phyloP scores from a whole-genome alignment of 1,140 invertebrate species.

The Drosophila pectinifera region DNA sequence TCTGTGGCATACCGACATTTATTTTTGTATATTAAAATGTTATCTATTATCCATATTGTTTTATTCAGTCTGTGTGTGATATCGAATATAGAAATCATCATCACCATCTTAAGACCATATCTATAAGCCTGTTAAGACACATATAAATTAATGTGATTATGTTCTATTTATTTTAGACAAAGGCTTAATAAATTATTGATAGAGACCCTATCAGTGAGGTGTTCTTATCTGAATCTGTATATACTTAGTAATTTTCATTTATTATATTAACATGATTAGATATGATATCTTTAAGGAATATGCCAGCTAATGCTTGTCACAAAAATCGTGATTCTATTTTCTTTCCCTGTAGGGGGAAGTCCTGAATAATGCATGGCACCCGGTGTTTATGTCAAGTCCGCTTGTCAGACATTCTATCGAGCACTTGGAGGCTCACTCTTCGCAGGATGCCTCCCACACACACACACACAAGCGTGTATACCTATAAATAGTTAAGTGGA shows the following conservation, averaged over 20 bases:
- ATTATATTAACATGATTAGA: too few species aligned
- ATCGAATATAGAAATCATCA: too few species aligned
- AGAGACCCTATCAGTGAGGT: too few species aligned
- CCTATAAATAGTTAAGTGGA: constrained; percentile 59
- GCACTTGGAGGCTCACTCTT: constrained; percentile 23
- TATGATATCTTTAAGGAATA: too few species aligned
- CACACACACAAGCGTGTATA: constrained; percentile 12
- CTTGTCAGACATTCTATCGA: constrained; percentile 40
- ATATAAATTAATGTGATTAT: too few species aligned
- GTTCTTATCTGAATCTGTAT: not conserved
- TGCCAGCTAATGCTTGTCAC: too few species aligned
- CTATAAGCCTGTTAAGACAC: too few species aligned
- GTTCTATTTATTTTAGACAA: too few species aligned
- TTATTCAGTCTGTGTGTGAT: too few species aligned
- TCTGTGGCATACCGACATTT: not conserved
- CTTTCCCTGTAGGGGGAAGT: not conserved
- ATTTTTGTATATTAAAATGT: not conserved
- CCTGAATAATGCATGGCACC: constrained; percentile 44
- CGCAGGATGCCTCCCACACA: constrained; percentile 1
- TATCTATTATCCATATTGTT: not conserved
- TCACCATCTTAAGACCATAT: too few species aligned
- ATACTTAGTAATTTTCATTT: too few species aligned
- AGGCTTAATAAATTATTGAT: not conserved
- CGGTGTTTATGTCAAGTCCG: constrained; percentile 50
- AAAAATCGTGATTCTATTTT: not conserved